phyloP scores from a whole-genome alignment of 1,140 invertebrate species.

The Vanessa atalanta region DNA sequence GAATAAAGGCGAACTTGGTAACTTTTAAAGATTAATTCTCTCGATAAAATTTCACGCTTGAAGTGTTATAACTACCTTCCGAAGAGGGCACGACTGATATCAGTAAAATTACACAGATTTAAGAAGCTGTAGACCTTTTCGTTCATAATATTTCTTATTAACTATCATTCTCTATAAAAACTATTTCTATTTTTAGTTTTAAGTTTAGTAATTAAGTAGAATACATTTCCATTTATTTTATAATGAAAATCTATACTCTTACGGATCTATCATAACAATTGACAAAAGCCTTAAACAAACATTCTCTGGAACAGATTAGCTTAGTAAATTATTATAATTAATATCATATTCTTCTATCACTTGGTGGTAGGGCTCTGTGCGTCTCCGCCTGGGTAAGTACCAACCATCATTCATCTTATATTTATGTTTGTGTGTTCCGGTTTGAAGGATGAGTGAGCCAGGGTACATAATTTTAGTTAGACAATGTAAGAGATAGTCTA shows the following conservation, averaged over 20 bases:
- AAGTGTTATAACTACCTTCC: constrained; percentile 62
- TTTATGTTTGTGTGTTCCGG: no score
- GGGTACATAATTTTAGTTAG: no score
- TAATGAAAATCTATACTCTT: neutral
- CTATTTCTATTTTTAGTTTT: neutral
- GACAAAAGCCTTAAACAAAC: no score
- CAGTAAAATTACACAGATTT: constrained; percentile 45
- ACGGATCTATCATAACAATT: no score
- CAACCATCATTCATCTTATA: no score
- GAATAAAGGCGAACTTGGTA: constrained; percentile 26
- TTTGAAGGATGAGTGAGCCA: no score
- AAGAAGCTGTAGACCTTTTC: constrained; percentile 36
- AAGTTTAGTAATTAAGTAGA: neutral
- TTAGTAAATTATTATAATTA: no score
- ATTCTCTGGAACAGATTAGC: no score
- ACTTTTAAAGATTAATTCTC: constrained; percentile 73
- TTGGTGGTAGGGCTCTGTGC: no score
- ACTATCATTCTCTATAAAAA: neutral
- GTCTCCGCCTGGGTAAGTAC: no score
- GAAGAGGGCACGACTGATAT: constrained; percentile 55
- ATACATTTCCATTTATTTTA: neutral
- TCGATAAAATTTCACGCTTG: constrained; percentile 77
- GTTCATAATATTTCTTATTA: neutral
- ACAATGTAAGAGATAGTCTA: no score
- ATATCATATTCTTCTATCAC: no score